A percentile compares a stretch with the other conserved stretches of the same genome.
phyloP scores from a whole-genome alignment of 2,797 vertebrate genomes.

The Leuciscus waleckii region DNA sequence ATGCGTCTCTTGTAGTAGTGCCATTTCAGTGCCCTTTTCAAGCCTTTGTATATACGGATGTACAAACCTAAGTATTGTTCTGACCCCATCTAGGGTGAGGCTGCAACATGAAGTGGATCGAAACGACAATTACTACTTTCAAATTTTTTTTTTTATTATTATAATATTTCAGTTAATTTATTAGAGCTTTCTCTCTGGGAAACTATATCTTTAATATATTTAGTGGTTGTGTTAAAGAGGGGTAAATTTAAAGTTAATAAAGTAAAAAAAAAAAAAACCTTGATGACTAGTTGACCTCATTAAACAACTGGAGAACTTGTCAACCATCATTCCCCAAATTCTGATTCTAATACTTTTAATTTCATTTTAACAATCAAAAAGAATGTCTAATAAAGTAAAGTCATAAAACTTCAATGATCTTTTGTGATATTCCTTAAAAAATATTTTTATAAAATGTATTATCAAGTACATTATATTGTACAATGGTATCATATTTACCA shows the following conservation, averaged over 20 bases:
- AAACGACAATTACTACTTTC: background rate
- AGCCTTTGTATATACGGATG: background rate
- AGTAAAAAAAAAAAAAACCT: background rate
- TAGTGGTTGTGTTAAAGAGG: background rate
- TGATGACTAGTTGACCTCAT: background rate
- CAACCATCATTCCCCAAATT: background rate
- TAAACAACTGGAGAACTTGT: background rate
- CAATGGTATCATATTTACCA: background rate
- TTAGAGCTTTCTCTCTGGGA: background rate
- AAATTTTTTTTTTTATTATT: background rate
- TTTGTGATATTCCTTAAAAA: background rate
- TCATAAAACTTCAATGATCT: background rate
- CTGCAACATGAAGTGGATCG: background rate
- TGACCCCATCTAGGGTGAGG: background rate
- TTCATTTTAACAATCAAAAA: too few species aligned
- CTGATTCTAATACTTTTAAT: background rate
- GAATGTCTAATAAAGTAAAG: background rate
- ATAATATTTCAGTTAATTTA: background rate
- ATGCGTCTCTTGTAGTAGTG: background rate
- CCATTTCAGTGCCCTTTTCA: background rate
- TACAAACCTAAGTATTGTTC: conserved; percentile 7
- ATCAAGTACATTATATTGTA: background rate
- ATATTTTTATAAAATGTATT: background rate
- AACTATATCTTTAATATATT: background rate
- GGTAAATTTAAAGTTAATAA: background rate